Evolutionary conservation across 2,797 vertebrate species (phyloP), one percentile per base, ranked within the genome.

Genomic region (Phataginus tricuspis): DNA sequence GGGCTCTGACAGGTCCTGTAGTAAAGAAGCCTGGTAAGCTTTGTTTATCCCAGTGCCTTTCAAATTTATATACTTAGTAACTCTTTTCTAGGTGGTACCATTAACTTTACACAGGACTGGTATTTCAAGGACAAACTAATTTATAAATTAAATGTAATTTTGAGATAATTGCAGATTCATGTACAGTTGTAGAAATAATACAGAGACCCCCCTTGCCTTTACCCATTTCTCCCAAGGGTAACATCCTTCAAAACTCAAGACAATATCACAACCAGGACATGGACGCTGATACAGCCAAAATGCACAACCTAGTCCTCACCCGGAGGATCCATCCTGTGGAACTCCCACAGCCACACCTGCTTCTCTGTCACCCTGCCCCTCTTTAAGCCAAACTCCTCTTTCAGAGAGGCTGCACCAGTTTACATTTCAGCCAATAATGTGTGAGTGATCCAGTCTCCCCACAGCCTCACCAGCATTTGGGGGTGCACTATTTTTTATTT

Each of bases 121-220:
- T 61, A 72, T 79, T 96, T 94, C 87, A 96, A 97, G 34, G 51
- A 88, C 29, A 95, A 34, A 59, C 15, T 78, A 71, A 55, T 66
- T 88, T 78, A 85, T 64, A 91, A 94, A 71, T 89, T 78, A 53
- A 49, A 90, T 83, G 51, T 94, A 72, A 84, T 95, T 90, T 80
- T 66, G 72, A 51, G 42, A 37, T 53, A n/a, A 87, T 68, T 79
- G 19, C 66, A 92, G 63, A 51, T 55, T 86, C 68, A 79, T 16
- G 53, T 49, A 63, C 27, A 64, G 7, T 37, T 74, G 25, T 91
- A 66, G 37, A 93, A 82, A 69, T 63, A 59, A 34, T 15, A 51
- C 19, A 64, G 51, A 86, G 5, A 21, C 10, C 51, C 15, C 11
- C 5, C 2, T 51, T 7, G 21, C 15, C 25, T 72, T 63, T 68